Evolutionary conservation across 2,797 vertebrate species (phyloP).

Genomic region (Xenopus petersii): DNA sequence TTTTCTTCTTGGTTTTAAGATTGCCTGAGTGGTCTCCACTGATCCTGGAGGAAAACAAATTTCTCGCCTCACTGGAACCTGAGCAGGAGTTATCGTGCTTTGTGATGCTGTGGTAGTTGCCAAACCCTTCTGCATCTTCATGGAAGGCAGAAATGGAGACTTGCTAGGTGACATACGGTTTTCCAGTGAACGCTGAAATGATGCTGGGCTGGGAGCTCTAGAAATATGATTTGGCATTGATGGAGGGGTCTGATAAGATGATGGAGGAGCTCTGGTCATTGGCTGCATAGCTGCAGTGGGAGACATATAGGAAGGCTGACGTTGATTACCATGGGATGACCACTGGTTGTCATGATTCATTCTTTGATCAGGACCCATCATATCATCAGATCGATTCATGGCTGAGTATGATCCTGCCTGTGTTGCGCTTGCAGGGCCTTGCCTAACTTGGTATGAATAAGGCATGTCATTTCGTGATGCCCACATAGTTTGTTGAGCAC

Average conservation of each 20-base stretch:
- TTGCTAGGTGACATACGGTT: slow-evolving; percentile 94
- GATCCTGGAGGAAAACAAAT: slow-evolving; percentile 91
- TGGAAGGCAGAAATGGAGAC: slow-evolving; percentile 83
- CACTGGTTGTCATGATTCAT: slow-evolving; percentile 88
- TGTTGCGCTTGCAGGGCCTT: slow-evolving; percentile 78
- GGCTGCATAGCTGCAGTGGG: slow-evolving; percentile 82
- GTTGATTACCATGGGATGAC: slow-evolving; percentile 82
- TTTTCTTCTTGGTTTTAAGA: slow-evolving; percentile 87
- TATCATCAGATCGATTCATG: slow-evolving; percentile 85
- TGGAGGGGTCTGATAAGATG: slow-evolving; percentile 86
- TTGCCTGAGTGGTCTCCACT: slow-evolving; percentile 85
- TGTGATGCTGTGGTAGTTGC: slow-evolving; percentile 77
- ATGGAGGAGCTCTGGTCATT: slow-evolving; percentile 83
- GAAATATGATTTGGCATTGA: slow-evolving; percentile 92
- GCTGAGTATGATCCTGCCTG: slow-evolving; percentile 78
- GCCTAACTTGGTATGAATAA: slow-evolving; percentile 87
- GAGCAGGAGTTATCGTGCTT: slow-evolving; percentile 71
- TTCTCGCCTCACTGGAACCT: slow-evolving; percentile 82
- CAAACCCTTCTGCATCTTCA: slow-evolving; percentile 90
- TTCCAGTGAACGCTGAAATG: slow-evolving; percentile 92
- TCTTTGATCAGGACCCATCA: slow-evolving; percentile 82
- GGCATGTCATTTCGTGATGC: slow-evolving; percentile 87
- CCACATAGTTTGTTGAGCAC: slow-evolving; percentile 90
- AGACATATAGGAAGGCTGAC: slow-evolving; percentile 87
- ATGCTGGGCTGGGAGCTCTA: slow-evolving; percentile 88